phyloP scores from a whole-genome alignment of 2,113 vertebrate genomes.

The Gymnocephalus cernua region DNA sequence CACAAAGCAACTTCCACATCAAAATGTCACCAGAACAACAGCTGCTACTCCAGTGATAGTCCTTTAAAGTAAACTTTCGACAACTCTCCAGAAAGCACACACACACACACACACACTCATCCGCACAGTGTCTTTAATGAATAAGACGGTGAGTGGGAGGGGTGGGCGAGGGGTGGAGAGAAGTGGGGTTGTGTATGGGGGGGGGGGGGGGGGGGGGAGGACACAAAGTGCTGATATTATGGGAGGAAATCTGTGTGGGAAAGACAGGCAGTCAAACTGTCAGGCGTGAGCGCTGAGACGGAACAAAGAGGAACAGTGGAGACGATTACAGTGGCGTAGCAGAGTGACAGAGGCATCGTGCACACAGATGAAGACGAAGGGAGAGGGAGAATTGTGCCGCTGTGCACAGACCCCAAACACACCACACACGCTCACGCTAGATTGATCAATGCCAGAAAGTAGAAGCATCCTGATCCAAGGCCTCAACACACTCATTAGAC shows the following conservation, averaged over 20 bases:
- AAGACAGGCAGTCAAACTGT: slow-evolving; percentile 79
- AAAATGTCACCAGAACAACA: slow-evolving; percentile 79
- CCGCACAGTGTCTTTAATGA: slow-evolving; percentile 64
- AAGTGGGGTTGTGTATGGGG: not conserved
- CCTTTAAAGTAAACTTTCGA: slow-evolving; percentile 82
- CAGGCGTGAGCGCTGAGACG: slow-evolving; percentile 73
- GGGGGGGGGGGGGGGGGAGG: not conserved
- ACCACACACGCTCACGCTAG: not conserved
- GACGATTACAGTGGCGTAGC: slow-evolving; percentile 71
- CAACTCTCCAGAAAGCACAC: slow-evolving; percentile 66
- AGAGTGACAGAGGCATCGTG: slow-evolving; percentile 61
- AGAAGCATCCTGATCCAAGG: not conserved
- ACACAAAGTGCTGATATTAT: slow-evolving; percentile 74
- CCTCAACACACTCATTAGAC: slow-evolving; percentile 17
- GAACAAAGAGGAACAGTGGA: slow-evolving; percentile 79
- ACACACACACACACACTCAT: slow-evolving; percentile 33
- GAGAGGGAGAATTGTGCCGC: slow-evolving; percentile 23
- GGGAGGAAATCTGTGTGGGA: slow-evolving; percentile 70
- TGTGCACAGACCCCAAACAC: slow-evolving; percentile 14
- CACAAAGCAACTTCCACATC: slow-evolving; percentile 73
- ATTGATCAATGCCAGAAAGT: slow-evolving; percentile 40
- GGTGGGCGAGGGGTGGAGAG: slow-evolving; percentile 9
- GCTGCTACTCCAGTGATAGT: slow-evolving; percentile 71
- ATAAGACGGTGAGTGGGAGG: slow-evolving; percentile 36
- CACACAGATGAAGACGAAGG: slow-evolving; percentile 53